These are phyloP conservation scores for Sphaeridia pumilis DNA, from an alignment of 2,888 invertebrate species.

Conservation along the genomic window DNA sequence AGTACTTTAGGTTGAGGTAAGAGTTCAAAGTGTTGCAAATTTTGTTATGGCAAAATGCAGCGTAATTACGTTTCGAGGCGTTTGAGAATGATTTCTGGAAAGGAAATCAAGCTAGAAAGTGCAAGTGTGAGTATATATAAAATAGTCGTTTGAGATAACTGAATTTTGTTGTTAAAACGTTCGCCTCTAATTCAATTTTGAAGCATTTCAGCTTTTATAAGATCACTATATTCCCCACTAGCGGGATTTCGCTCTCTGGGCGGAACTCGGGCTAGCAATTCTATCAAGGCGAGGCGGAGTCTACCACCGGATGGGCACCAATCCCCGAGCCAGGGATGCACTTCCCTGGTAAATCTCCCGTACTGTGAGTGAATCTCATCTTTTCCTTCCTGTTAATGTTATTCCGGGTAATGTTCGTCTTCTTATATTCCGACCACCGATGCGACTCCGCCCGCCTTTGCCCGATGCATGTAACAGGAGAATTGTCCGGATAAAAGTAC, in stretches of 20 bases:
- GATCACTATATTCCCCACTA: slow-evolving; percentile 33
- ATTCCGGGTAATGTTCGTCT: too few species aligned
- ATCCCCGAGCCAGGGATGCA: slow-evolving; percentile 4
- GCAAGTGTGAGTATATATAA: slow-evolving; percentile 28
- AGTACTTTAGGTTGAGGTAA: too few species aligned
- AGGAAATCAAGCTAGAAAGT: not conserved
- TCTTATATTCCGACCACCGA: too few species aligned
- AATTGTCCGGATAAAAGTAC: too few species aligned
- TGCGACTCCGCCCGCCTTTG: too few species aligned
- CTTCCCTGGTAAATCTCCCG: slow-evolving; percentile 32
- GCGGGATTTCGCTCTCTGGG: slow-evolving; percentile 12
- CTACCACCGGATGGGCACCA: slow-evolving; percentile 12
- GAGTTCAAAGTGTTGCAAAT: slow-evolving; percentile 35
- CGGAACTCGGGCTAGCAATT: slow-evolving; percentile 2
- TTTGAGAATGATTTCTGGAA: slow-evolving; percentile 30
- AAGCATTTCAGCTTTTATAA: slow-evolving; percentile 37
- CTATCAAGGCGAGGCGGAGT: slow-evolving; percentile 13
- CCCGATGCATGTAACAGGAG: too few species aligned
- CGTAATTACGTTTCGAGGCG: slow-evolving; percentile 37
- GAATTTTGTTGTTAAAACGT: slow-evolving; percentile 37
- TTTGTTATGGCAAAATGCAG: slow-evolving; percentile 33
- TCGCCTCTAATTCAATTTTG: slow-evolving; percentile 38
- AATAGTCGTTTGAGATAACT: slow-evolving; percentile 35
- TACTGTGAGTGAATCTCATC: too few species aligned
- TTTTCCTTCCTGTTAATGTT: too few species aligned